These are phyloP conservation scores for Cryptus viduatorius DNA, from an alignment of 2,888 invertebrate genomes.

Conservation along the genomic window DNA sequence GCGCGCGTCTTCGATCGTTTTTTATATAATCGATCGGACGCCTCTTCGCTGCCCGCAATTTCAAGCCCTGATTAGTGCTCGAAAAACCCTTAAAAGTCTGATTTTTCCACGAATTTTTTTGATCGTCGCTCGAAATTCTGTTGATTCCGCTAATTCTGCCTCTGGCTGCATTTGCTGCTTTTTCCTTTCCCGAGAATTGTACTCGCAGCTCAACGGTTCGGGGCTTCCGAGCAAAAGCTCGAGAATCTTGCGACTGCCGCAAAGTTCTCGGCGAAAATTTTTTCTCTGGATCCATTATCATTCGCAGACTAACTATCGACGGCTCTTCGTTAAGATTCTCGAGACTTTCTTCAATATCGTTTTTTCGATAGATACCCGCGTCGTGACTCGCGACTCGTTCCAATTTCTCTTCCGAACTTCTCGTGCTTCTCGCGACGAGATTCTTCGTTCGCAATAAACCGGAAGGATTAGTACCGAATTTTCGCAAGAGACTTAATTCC, in stretches of 20 bases:
- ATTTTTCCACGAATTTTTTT: background rate
- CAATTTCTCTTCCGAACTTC: background rate
- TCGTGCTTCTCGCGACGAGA: slow-evolving; percentile 20
- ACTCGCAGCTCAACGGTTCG: slow-evolving; percentile 34
- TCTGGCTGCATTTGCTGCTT: background rate
- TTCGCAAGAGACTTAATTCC: slow-evolving; percentile 39
- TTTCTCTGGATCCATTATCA: slow-evolving; percentile 35
- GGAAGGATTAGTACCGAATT: slow-evolving; percentile 25
- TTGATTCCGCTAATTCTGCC: background rate
- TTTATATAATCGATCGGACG: slow-evolving; percentile 16
- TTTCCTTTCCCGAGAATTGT: slow-evolving; percentile 32
- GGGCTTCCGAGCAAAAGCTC: background rate
- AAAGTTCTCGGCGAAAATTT: slow-evolving; percentile 9
- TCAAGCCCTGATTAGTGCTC: background rate
- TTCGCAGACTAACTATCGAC: slow-evolving; percentile 52
- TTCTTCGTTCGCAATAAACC: slow-evolving; percentile 29
- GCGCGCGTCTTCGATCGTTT: slow-evolving; percentile 21
- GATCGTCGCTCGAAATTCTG: background rate
- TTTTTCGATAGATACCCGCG: background rate
- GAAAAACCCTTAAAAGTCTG: background rate
- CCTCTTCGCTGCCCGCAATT: background rate
- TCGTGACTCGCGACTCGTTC: background rate
- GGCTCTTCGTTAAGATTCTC: slow-evolving; percentile 48
- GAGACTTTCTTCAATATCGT: slow-evolving; percentile 20
- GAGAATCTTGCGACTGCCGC: slow-evolving; percentile 14